phyloP scores from a whole-genome alignment of 2,113 vertebrate species.

The Recurvirostra avosetta region DNA sequence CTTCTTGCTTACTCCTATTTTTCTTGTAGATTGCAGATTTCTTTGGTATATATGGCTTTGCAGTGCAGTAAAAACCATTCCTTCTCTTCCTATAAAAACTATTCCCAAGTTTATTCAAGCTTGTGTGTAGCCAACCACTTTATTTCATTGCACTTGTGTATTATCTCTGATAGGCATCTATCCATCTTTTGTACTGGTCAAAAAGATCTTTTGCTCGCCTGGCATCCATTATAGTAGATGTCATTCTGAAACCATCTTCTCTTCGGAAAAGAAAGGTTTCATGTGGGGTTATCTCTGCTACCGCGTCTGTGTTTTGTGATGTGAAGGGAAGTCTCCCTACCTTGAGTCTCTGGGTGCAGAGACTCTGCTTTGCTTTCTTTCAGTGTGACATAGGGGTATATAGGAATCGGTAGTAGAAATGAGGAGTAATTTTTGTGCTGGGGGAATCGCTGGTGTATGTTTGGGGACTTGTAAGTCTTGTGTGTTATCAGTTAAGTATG shows the following conservation, averaged over 20 bases:
- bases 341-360: not conserved
- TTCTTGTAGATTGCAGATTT: not conserved
- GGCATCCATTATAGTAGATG: not conserved
- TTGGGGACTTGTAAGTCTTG: not conserved
- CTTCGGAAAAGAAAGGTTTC: not conserved
- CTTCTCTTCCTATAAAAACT: not conserved
- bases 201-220: not conserved
- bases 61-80: not conserved
- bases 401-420: not conserved
- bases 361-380: not conserved
- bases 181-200: not conserved
- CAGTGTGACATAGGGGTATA: not conserved
- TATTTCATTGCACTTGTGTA: not conserved
- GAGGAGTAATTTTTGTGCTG: not conserved
- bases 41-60: not conserved
- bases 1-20: not conserved
- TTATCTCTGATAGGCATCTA: not conserved
- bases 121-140: not conserved
- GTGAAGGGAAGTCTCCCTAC: not conserved
- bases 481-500: not conserved
- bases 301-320: not conserved
- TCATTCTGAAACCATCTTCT: not conserved
- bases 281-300: not conserved
- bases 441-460: not conserved
- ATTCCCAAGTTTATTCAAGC: not conserved